phyloP scores from a whole-genome alignment of 1,140 invertebrate genomes.

The Schmidtea mediterranea region DNA sequence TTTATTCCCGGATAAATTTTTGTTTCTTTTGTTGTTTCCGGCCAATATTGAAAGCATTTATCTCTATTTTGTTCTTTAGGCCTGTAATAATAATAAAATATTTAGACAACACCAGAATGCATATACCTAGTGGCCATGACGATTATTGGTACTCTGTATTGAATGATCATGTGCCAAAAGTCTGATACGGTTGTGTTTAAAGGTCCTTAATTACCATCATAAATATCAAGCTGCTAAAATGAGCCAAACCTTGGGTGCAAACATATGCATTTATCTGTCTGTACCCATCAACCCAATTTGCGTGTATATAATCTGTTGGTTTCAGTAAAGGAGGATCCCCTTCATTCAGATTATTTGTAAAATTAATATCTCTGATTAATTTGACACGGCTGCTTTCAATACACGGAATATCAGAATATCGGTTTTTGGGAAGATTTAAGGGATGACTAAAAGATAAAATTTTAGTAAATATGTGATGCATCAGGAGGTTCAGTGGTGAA shows the following conservation, averaged over 20 bases:
- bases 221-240: no score
- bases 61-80: conserved; percentile 14
- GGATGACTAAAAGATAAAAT: conserved; percentile 18
- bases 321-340: conserved; percentile 34
- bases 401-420: conserved; percentile 79
- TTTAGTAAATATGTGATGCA: background rate
- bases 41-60: conserved; percentile 71
- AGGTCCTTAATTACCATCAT: conserved; percentile 36
- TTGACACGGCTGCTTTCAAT: conserved; percentile 73
- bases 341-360: conserved; percentile 17
- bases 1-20: conserved; percentile 52
- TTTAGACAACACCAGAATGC: no score
- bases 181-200: conserved; percentile 64
- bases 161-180: conserved; percentile 90
- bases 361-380: conserved; percentile 29
- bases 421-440: conserved; percentile 61
- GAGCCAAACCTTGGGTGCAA: conserved; percentile 43
- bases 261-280: conserved; percentile 90
- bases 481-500: background rate
- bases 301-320: conserved; percentile 69
- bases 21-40: conserved; percentile 51
- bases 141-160: conserved; percentile 58
- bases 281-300: conserved; percentile 88
- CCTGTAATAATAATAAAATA: conserved; percentile 10
- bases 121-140: conserved; percentile 60